These are phyloP conservation scores for Plecotus auritus DNA, from an alignment of 2,113 vertebrate species.

Conservation along the genomic window DNA sequence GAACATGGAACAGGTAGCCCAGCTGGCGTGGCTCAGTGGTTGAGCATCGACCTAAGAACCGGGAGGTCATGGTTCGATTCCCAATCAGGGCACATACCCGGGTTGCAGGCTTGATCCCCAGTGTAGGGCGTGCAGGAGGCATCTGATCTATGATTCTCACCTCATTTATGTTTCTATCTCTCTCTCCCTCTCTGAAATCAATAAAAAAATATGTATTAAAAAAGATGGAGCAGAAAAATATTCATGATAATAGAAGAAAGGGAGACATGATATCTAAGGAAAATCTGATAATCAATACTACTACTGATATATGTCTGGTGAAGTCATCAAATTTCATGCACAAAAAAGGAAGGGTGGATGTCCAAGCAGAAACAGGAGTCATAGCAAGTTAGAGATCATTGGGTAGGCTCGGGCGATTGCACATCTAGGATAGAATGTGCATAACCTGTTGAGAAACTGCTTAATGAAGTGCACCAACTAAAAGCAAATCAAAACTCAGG, in stretches of 20 bases:
- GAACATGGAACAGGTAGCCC: not conserved
- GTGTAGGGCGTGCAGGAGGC: no score
- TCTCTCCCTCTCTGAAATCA: no score
- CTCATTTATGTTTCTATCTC: no score
- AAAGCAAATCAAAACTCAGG: not conserved
- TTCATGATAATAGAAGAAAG: not conserved
- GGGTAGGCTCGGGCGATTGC: not conserved
- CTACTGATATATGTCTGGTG: not conserved
- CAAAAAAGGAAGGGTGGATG: not conserved
- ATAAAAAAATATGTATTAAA: no score
- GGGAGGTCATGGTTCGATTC: no score
- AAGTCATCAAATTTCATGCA: not conserved
- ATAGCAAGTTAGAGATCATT: not conserved
- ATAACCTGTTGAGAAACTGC: not conserved
- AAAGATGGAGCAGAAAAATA: not conserved
- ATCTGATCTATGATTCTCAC: no score
- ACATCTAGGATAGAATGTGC: not conserved
- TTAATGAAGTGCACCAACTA: not conserved
- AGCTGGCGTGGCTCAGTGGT: no score
- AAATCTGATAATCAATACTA: not conserved
- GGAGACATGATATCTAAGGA: not conserved
- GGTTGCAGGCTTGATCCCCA: no score
- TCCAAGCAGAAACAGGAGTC: not conserved
- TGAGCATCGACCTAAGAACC: no score
- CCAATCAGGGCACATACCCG: no score